These are phyloP conservation scores for Misgurnus mizolepis DNA, from an alignment of 2,113 vertebrate species.

Conservation along the genomic window DNA sequence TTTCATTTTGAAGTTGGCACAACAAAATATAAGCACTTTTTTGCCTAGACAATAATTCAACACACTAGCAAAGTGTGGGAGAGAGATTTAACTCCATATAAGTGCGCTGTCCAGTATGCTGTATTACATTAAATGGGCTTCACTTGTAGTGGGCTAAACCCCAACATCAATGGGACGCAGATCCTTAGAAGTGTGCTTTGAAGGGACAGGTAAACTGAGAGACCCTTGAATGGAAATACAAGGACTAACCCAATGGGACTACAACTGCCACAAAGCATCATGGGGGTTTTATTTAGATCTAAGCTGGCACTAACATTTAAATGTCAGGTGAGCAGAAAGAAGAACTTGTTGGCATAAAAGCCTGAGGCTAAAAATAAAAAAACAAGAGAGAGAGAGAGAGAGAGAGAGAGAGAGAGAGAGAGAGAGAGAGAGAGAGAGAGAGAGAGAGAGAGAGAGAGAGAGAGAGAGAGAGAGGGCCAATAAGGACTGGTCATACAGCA, in stretches of 20 bases:
- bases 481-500: background rate
- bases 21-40: no score
- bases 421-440: conserved; percentile 4
- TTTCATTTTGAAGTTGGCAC: background rate
- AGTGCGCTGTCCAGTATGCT: background rate
- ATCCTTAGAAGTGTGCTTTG: conserved; percentile 24
- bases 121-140: background rate
- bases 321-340: conserved; percentile 64
- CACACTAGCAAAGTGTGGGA: no score
- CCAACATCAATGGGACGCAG: conserved; percentile 5
- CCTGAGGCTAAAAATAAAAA: conserved; percentile 42
- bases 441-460: conserved; percentile 28
- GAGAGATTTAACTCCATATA: no score
- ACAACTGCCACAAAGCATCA: conserved; percentile 57
- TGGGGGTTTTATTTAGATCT: conserved; percentile 55
- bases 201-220: conserved; percentile 32
- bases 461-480: background rate
- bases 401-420: conserved; percentile 5
- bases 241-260: conserved; percentile 35
- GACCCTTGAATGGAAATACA: conserved; percentile 4
- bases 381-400: conserved; percentile 11
- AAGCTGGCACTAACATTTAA: conserved; percentile 68
- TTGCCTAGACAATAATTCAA: no score
- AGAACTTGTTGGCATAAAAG: conserved; percentile 59
- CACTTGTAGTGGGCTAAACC: no score